Conservation (phyloP, 2,888 invertebrate species). For the Drosophila recens region DNA sequence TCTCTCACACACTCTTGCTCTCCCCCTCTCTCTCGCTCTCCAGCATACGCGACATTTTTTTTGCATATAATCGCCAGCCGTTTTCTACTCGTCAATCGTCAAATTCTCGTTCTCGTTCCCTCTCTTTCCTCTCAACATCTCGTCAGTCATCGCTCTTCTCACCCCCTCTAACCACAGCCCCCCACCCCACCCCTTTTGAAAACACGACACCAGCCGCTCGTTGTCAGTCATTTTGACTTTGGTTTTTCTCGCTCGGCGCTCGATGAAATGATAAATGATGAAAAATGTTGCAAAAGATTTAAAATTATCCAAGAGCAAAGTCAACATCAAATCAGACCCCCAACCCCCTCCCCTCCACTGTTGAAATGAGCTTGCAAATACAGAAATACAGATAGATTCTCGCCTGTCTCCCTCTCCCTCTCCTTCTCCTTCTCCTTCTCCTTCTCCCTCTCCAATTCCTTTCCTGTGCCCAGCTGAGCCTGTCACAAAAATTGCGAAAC, state of each 20-base stretch:
- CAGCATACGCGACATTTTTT: conserved; percentile 62
- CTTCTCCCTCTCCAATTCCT: not conserved
- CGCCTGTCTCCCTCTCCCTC: too few relatives aligned
- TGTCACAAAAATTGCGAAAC: conserved; percentile 24
- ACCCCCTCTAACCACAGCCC: conserved; percentile 62
- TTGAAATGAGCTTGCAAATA: conserved; percentile 75
- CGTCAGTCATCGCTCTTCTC: conserved; percentile 59
- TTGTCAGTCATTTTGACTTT: conserved; percentile 80
- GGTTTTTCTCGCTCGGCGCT: conserved; percentile 27
- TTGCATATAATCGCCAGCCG: conserved; percentile 52
- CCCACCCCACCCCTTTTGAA: conserved; percentile 8
- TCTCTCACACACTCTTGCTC: not conserved
- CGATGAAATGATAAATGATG: conserved; percentile 85
- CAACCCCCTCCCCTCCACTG: not conserved
- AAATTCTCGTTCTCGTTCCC: conserved; percentile 16
- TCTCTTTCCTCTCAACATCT: conserved; percentile 27
- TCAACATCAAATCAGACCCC: conserved; percentile 68
- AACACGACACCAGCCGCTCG: conserved; percentile 69
- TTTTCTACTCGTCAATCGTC: conserved; percentile 46
- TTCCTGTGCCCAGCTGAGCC: conserved; percentile 55
- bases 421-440: not conserved
- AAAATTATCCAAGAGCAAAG: conserved; percentile 82
- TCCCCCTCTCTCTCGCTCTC: not conserved
- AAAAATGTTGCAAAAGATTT: conserved; percentile 84
- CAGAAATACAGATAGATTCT: conserved; percentile 34